phyloP scores from a whole-genome alignment of 2,888 invertebrate genomes.

The Phragmatobia fuliginosa region DNA sequence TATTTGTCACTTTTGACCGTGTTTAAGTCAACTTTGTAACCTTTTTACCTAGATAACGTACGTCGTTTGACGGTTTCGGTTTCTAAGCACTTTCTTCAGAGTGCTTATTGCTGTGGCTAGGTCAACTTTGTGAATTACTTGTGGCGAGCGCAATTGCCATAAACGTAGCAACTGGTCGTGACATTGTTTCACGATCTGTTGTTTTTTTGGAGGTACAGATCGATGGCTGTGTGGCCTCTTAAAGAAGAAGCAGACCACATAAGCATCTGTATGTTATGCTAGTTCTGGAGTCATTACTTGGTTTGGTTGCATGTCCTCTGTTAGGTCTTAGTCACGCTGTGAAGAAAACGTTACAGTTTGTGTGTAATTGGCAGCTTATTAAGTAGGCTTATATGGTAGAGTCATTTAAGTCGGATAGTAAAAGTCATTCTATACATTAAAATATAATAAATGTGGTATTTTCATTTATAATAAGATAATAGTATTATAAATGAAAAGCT shows the following conservation, averaged over 20 bases:
- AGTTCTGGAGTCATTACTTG: neutral
- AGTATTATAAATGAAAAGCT: no score
- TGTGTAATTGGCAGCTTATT: neutral
- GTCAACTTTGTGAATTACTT: conserved; percentile 28
- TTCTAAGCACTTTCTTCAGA: conserved; percentile 40
- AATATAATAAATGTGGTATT: no score
- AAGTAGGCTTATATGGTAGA: neutral
- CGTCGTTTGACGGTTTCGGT: conserved; percentile 34
- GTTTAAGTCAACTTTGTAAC: conserved; percentile 38
- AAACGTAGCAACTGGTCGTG: conserved; percentile 14
- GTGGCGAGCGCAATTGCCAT: conserved; percentile 13
- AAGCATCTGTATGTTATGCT: neutral
- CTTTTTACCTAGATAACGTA: conserved; percentile 37
- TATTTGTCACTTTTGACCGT: conserved; percentile 24
- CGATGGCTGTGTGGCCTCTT: neutral
- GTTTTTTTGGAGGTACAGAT: conserved; percentile 9
- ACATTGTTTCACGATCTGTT: conserved; percentile 12
- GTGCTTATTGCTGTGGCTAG: conserved; percentile 31
- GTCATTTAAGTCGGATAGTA: neutral
- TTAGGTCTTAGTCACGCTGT: neutral
- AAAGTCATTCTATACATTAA: neutral
- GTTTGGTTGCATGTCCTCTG: neutral
- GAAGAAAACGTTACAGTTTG: neutral
- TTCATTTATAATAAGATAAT: no score
- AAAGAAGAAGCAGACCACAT: neutral